These are phyloP conservation scores for Drosophila nigricruria DNA, from an alignment of 2,888 invertebrate genomes.

Conservation along the genomic window DNA sequence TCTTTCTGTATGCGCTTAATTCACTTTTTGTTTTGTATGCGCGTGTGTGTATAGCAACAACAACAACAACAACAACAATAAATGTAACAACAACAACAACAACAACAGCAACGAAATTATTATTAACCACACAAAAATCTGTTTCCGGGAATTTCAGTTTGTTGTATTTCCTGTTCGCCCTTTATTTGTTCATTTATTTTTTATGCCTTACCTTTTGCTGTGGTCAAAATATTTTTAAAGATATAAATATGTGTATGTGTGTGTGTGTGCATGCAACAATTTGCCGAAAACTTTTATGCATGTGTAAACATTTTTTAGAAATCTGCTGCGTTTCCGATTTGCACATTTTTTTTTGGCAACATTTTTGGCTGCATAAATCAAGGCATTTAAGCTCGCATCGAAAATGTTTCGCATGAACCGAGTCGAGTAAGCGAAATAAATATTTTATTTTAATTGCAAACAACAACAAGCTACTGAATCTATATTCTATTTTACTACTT, in stretches of 20 bases:
- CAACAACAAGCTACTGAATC: background rate
- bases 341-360: constrained; percentile 24
- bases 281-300: constrained; percentile 48
- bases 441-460: constrained; percentile 12
- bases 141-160: constrained; percentile 35
- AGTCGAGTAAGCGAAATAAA: background rate
- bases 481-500: too few species aligned
- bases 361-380: constrained; percentile 42
- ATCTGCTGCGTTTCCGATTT: constrained; percentile 27
- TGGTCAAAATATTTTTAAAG: constrained; percentile 39
- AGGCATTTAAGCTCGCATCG: constrained; percentile 12
- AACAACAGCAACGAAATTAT: constrained; percentile 29
- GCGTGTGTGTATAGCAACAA: constrained; percentile 1
- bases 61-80: too few species aligned
- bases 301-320: constrained; percentile 42
- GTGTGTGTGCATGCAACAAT: constrained; percentile 13
- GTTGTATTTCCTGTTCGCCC: constrained; percentile 39
- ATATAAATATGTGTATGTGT: constrained; percentile 11
- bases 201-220: constrained; percentile 21
- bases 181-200: constrained; percentile 34
- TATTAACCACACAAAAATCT: constrained; percentile 50
- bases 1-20: constrained; percentile 38
- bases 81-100: constrained; percentile 3
- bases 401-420: constrained; percentile 8
- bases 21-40: constrained; percentile 42